Base-by-base conservation (phyloP, 2,888 invertebrate species). In the Lasioglossum marginatum region DNA sequence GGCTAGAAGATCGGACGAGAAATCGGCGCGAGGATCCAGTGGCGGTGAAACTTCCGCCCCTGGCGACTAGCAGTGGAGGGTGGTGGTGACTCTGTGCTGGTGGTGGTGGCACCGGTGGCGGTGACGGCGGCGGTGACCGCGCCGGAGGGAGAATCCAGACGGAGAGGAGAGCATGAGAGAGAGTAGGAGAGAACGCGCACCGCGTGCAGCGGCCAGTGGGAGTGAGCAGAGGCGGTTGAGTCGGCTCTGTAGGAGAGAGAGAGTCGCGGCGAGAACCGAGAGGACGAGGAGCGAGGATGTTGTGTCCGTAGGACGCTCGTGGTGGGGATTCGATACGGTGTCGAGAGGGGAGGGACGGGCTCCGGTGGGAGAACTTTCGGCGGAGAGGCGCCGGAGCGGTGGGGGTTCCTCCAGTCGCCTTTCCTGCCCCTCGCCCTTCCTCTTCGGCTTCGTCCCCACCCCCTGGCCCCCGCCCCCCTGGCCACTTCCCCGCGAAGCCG, bases 241-340 rank as follows among this genome's bases (percentile, higher is more conserved):
- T 34, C 34, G 66, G 66, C 8, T n/a, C 31, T 8, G 23, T 2
- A 48, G 14, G n/a, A 19, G 48, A 3, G 27, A 12, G 23, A 45
- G 80, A 66, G 66, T 19, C 66, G 19, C 2, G 8, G 1, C 19
- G n/a, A 63, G 27, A 31, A 77, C 37, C 78, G 88, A 82, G 85
- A 83, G 88, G 79, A 83, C 90, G 79, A 73, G 87, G 83, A 88
- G 90, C 85, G 89, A 89, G 92, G 89, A 92, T 92, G 92, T 91
- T 92, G 90, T 91, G 92, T 91, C 90, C 89, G 92, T 91, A 86
- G 92, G 87, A 87, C 79, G 63, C 34, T 66, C 72, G 68, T 68
- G 37, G 79, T 83, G 87, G 91, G 92, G 91, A 80, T 89, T 89
- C 83, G 92, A 90, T 91, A 88, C 78, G 85, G 87, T 66, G 91